Percentiles rank a stretch among this genome's conserved stretches.
Evolutionary conservation across 2,113 vertebrate species (phyloP).

Genomic region (Varanus salvator): DNA sequence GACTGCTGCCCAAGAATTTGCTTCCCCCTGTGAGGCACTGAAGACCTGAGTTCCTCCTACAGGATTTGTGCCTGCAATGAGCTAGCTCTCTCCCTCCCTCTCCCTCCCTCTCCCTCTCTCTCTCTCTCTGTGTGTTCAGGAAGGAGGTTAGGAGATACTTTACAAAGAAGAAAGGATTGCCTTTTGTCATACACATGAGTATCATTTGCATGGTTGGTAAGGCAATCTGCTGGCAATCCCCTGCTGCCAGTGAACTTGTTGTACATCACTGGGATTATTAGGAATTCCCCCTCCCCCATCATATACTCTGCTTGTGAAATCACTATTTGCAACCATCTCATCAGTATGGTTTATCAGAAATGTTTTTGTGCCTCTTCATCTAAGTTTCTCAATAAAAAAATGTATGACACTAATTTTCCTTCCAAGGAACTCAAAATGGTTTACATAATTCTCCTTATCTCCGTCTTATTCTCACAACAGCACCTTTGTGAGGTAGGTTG

Average conservation of each 20-base stretch:
- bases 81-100: no score
- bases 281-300: background rate
- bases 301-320: background rate
- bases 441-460: no score
- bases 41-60: background rate
- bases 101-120: no score
- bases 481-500: no score
- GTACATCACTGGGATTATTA: background rate
- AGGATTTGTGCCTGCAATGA: background rate
- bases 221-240: background rate
- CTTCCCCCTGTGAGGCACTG: background rate
- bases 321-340: background rate
- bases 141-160: background rate
- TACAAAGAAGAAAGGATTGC: background rate
- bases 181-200: background rate
- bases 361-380: background rate
- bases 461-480: no score
- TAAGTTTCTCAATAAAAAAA: background rate
- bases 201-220: no score
- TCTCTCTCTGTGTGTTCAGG: background rate
- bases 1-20: background rate
- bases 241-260: background rate
- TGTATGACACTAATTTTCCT: no score
- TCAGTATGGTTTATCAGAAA: background rate
- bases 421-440: no score